phyloP scores from a whole-genome alignment of 2,113 vertebrate genomes.

The Crotalus horridus region DNA sequence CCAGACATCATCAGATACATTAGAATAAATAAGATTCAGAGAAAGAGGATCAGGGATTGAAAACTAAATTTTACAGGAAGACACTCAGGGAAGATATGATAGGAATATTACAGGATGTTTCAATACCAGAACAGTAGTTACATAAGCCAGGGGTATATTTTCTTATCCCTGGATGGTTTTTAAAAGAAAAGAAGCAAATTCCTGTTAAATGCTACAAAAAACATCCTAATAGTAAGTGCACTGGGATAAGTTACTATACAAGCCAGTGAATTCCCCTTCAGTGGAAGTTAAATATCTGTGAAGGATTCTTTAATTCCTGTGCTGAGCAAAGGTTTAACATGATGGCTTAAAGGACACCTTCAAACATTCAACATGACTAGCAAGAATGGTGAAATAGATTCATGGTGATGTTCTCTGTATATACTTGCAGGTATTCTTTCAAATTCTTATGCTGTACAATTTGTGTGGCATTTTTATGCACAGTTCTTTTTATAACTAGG shows the following conservation, averaged over 20 bases:
- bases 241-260: background rate
- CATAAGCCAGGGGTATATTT: background rate
- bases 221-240: background rate
- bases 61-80: background rate
- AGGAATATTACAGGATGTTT: background rate
- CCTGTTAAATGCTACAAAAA: background rate
- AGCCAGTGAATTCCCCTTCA: background rate
- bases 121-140: background rate
- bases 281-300: background rate
- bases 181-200: background rate
- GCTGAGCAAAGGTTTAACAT: background rate
- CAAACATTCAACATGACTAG: background rate
- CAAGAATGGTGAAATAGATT: background rate
- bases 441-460: background rate
- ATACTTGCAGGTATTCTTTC: background rate
- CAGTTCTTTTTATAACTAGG: background rate
- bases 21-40: background rate
- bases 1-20: background rate
- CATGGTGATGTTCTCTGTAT: background rate
- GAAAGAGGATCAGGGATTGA: background rate
- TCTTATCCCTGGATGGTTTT: background rate
- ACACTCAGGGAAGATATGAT: background rate
- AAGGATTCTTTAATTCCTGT: background rate
- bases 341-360: background rate
- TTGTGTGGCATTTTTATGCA: background rate